Evolutionary conservation across 2,113 vertebrate genomes (phyloP), one percentile per base, ranked within the genome.

Genomic region (Baryphthengus martii): DNA sequence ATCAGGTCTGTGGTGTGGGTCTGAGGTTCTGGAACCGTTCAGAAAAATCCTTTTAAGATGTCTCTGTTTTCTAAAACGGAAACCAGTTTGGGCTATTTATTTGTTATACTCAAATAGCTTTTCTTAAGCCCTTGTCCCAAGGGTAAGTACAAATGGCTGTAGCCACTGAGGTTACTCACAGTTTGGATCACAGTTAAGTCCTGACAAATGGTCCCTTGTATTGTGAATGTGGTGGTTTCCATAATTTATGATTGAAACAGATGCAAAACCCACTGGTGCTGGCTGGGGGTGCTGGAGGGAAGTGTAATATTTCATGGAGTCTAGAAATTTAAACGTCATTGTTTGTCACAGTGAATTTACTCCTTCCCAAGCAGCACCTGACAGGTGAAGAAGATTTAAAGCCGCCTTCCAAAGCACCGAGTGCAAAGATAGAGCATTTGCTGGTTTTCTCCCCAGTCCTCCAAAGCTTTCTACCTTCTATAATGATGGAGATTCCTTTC

Each of bases 41-140:
- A 72, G 56, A 81, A 90, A 84, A 81, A 47, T 9, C 65, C 4
- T 93, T 86, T 81, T 68, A 92, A 56, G 68, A 71, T 21, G 3
- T 72, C 90, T 73, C 47, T 74, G 76, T 35, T 65, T 94, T 84
- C 79, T 84, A 62, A 56, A 86, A 88, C 31, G 33, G 67, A 86
- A 96, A 93, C 65, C 35, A n/a, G 29, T 73, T 83, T 78, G 77
- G 61, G 21, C 21, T 35, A 14, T 65, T 13, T 80, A 93, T 96
- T 94, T 96, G 88, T 96, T 90, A 40, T 40, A 37, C 56, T 71
- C 15, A 26, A 86, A 92, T 50, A 86, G 79, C 33, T 94, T 73
- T 90, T 35, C 61, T 71, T 75, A 74, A 90, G 33, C 83, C 39
- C 2, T 78, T 81, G 31, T 93, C 88, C 90, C 92, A 83, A 29